A percentile compares a stretch with the other conserved stretches of the same genome.
These are phyloP conservation scores for Leptinotarsa haldemani DNA, from an alignment of 2,888 invertebrate species.

Conservation along the genomic window DNA sequence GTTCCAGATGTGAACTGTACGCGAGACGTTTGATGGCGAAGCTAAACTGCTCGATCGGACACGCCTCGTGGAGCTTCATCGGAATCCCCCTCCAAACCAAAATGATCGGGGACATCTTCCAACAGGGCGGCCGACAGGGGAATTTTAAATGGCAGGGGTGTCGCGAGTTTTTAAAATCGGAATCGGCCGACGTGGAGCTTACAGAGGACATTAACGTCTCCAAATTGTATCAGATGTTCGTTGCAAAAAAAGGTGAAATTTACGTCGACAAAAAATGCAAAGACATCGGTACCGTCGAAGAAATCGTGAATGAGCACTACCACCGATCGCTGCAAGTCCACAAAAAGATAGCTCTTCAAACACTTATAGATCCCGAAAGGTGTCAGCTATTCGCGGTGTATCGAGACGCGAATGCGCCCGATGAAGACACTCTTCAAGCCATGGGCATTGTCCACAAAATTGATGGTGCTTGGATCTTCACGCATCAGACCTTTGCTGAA, in stretches of 20 bases:
- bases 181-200: neutral
- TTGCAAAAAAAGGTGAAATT: slow-evolving; percentile 21
- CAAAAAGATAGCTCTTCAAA: neutral
- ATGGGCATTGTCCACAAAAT: slow-evolving; percentile 5
- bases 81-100: slow-evolving; percentile 31
- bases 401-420: neutral
- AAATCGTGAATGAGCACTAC: neutral
- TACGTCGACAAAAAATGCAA: slow-evolving; percentile 20
- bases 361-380: neutral
- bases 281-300: neutral
- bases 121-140: neutral
- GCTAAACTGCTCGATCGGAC: slow-evolving; percentile 4
- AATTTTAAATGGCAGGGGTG: slow-evolving; percentile 23
- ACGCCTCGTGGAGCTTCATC: neutral
- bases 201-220: slow-evolving; percentile 14
- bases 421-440: neutral
- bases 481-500: slow-evolving; percentile 4
- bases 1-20: slow-evolving; percentile 5
- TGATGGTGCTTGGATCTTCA: slow-evolving; percentile 1
- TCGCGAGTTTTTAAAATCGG: slow-evolving; percentile 20
- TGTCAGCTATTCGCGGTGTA: neutral
- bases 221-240: slow-evolving; percentile 25
- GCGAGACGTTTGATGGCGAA: slow-evolving; percentile 15
- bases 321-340: neutral
- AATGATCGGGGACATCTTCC: slow-evolving; percentile 34